These are phyloP conservation scores for Oreortyx pictus DNA, from an alignment of 2,797 vertebrate species.

Conservation along the genomic window DNA sequence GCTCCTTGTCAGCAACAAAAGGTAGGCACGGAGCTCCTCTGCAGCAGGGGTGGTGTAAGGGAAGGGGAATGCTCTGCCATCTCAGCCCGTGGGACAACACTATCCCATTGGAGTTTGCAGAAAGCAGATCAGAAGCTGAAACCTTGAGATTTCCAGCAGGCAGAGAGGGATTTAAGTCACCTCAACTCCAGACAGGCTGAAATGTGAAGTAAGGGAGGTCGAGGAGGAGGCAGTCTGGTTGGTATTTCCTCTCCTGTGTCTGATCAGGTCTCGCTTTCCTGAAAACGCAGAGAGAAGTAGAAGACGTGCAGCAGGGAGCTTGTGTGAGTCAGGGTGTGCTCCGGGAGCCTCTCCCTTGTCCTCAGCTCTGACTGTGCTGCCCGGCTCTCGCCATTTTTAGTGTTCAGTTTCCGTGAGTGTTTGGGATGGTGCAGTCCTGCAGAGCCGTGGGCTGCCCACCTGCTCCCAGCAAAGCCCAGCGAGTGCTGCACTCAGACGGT, in stretches of 20 bases:
- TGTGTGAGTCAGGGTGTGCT: fast-evolving
- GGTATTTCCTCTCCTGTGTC: background rate
- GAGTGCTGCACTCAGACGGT: background rate
- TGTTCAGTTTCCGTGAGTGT: background rate
- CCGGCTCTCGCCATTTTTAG: background rate
- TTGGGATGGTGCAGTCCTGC: background rate
- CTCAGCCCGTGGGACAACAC: background rate
- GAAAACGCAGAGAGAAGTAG: background rate
- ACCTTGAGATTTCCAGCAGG: background rate
- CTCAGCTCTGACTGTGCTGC: background rate
- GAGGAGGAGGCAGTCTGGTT: background rate
- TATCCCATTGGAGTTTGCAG: background rate
- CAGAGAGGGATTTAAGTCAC: background rate
- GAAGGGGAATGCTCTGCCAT: background rate
- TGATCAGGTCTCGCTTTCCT: background rate
- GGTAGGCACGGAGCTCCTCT: constrained; percentile 20
- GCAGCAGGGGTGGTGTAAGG: fast-evolving
- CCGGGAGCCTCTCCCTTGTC: background rate
- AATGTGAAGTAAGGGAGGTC: background rate
- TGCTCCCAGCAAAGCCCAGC: background rate
- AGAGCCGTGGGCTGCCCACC: background rate
- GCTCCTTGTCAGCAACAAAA: constrained; percentile 77
- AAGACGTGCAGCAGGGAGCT: background rate
- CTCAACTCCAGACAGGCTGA: background rate
- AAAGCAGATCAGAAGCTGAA: background rate